Conservation (phyloP, 30 jellyfish, hydroid and myxozoan genomes). For the Turritopsis rubra region DNA sequence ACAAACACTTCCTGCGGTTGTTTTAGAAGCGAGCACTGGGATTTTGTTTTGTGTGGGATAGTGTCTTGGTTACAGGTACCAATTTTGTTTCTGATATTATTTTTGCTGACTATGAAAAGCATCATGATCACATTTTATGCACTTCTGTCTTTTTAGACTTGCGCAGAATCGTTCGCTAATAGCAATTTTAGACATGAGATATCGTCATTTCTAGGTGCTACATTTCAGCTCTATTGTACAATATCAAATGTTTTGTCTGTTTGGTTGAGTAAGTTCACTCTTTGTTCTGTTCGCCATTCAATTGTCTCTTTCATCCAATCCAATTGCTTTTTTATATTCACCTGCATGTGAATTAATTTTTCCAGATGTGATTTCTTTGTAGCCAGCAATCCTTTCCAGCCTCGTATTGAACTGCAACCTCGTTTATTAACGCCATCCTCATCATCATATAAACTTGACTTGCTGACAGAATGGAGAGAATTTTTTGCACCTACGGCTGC, state of each 20-base stretch:
- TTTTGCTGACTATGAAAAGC: neutral
- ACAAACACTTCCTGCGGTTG: neutral
- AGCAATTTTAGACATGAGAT: neutral
- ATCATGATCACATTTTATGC: neutral
- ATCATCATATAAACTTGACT: neutral
- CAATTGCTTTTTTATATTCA: too few species aligned
- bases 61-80: conserved; percentile 91
- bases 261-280: neutral
- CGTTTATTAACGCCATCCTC: neutral
- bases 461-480: conserved; percentile 88
- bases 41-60: conserved; percentile 69
- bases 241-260: neutral
- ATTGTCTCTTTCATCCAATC: neutral
- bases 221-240: neutral
- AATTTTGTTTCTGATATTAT: neutral
- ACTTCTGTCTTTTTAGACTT: conserved; percentile 20
- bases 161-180: conserved; percentile 32
- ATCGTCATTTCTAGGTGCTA: neutral
- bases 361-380: neutral
- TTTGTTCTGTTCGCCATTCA: too few species aligned
- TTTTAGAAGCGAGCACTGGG: conserved; percentile 60
- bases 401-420: neutral
- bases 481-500: conserved; percentile 68
- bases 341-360: too few species aligned
- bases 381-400: neutral